Evolutionary conservation across 2,113 vertebrate species (phyloP).

Genomic region (Apus apus): DNA sequence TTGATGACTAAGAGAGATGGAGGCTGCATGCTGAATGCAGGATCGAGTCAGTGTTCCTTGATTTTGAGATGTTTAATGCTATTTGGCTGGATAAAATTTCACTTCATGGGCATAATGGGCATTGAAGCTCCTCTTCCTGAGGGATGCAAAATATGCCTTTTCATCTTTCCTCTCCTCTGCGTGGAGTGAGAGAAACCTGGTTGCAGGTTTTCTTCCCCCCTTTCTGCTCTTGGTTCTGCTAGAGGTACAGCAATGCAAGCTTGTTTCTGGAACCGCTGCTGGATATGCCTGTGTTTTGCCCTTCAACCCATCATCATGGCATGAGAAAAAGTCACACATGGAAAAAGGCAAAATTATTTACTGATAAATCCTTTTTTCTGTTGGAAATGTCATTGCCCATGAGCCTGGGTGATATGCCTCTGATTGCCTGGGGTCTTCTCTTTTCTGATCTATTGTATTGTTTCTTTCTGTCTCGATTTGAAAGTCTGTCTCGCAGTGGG

Average conservation of each 20-base stretch:
- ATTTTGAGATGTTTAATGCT: slow-evolving; percentile 26
- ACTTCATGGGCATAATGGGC: slow-evolving; percentile 4
- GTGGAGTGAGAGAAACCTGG: not conserved
- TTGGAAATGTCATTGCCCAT: not conserved
- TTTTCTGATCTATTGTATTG: not conserved
- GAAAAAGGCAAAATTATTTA: not conserved
- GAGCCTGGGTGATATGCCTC: not conserved
- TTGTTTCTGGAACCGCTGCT: not conserved
- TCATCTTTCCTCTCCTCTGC: not conserved
- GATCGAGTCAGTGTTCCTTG: not conserved
- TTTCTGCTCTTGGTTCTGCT: not conserved
- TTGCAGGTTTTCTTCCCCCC: not conserved
- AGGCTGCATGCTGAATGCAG: slow-evolving; percentile 25
- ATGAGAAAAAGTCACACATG: not conserved
- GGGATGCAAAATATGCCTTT: not conserved
- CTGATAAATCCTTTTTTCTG: not conserved
- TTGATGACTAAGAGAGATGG: slow-evolving; percentile 25
- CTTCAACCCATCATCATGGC: not conserved
- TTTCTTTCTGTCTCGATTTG: not conserved
- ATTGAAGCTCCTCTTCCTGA: not conserved
- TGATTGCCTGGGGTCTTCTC: accelerated
- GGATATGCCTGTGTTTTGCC: not conserved
- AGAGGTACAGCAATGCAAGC: not conserved
- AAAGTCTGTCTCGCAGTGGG: not conserved
- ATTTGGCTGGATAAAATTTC: slow-evolving; percentile 35